phyloP scores from a whole-genome alignment of 2,797 vertebrate species.

The Bovichtus diacanthus region DNA sequence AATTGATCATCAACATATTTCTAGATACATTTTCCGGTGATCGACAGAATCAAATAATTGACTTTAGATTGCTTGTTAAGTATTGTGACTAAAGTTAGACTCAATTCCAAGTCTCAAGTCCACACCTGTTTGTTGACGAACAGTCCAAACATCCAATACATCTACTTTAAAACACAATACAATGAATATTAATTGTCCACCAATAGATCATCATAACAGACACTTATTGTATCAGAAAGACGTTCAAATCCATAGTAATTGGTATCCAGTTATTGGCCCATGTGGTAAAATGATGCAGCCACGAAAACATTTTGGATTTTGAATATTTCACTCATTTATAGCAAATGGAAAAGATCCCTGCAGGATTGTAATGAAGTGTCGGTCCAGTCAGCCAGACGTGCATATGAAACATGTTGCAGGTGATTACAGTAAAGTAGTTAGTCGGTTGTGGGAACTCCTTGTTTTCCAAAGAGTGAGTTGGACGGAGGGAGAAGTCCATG shows the following conservation, averaged over 20 bases:
- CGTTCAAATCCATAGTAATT: background rate
- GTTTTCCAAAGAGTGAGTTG: constrained; percentile 3
- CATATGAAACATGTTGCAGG: background rate
- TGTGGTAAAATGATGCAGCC: too few species aligned
- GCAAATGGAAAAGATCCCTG: background rate
- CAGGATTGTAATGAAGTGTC: background rate
- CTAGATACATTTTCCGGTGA: too few species aligned
- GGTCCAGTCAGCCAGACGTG: background rate
- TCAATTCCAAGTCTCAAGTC: too few species aligned
- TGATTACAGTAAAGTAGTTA: background rate
- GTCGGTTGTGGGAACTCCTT: background rate
- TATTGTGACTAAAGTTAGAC: too few species aligned
- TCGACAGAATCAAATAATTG: too few species aligned
- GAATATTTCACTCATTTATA: background rate
- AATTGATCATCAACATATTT: too few species aligned
- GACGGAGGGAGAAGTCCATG: constrained; percentile 37
- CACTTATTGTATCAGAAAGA: background rate
- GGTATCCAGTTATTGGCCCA: too few species aligned
- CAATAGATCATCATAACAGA: background rate
- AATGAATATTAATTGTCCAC: too few species aligned
- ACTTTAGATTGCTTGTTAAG: too few species aligned
- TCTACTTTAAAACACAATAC: too few species aligned
- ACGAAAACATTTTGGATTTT: background rate
- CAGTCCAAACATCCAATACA: background rate
- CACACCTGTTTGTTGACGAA: background rate